Evolutionary conservation across 2,888 invertebrate genomes (phyloP).

Genomic region (Pammene aurita): DNA sequence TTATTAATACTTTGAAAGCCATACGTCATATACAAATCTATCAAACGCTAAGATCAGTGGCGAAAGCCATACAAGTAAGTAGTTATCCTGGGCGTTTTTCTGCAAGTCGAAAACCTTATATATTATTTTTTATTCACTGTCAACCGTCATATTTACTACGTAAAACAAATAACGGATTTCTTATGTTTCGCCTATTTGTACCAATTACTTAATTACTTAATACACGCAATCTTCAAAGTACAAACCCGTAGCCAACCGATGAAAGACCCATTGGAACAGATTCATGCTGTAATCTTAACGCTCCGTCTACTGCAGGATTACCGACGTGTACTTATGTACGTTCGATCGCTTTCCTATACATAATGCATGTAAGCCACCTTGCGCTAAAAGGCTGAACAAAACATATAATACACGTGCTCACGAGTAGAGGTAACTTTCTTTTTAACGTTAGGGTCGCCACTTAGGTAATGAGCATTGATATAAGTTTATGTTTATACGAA

Average conservation of each 20-base stretch:
- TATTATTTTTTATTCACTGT: too few species aligned
- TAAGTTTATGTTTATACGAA: neutral
- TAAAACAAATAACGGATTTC: too few species aligned
- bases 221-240: neutral
- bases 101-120: too few species aligned
- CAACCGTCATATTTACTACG: too few species aligned
- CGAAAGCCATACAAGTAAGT: too few species aligned
- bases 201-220: too few species aligned
- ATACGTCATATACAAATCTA: too few species aligned
- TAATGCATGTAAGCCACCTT: constrained; percentile 35
- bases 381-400: constrained; percentile 33
- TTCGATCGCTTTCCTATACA: constrained; percentile 32
- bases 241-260: neutral
- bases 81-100: too few species aligned
- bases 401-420: constrained; percentile 18
- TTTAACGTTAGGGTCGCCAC: constrained; percentile 22
- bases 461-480: neutral
- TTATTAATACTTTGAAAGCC: too few species aligned
- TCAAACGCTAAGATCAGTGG: too few species aligned
- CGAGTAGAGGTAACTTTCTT: constrained; percentile 26
- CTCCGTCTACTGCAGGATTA: constrained; percentile 13
- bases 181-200: too few species aligned
- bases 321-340: neutral
- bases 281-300: constrained; percentile 14
- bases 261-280: neutral